phyloP scores from a whole-genome alignment of 92 coral and sea anemone species.

The Zoanthus solanderi region DNA sequence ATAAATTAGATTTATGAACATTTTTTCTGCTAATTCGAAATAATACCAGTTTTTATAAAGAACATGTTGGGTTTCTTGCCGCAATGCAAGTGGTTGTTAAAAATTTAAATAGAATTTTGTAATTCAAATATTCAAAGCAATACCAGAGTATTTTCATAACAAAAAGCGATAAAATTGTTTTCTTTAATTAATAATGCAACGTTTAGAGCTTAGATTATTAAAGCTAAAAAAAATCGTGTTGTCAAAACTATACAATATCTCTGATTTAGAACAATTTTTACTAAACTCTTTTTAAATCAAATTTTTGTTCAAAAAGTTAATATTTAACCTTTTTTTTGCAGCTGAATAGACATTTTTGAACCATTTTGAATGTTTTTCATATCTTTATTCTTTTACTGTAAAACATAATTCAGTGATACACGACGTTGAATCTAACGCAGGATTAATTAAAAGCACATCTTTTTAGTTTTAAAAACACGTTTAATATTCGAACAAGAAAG shows the following conservation, averaged over 20 bases:
- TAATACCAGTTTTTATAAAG: not conserved
- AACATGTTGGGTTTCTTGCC: not conserved
- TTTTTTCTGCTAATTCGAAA: not conserved
- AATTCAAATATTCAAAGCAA: not conserved
- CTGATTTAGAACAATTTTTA: not conserved
- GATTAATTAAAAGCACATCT: too few species aligned
- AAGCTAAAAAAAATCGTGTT: not conserved
- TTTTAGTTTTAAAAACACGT: too few species aligned
- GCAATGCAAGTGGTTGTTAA: not conserved
- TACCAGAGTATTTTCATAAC: not conserved
- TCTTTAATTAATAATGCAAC: conserved; percentile 22
- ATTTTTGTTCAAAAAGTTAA: not conserved
- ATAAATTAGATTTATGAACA: not conserved
- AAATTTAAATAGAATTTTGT: not conserved
- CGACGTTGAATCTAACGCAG: too few species aligned
- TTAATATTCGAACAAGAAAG: too few species aligned
- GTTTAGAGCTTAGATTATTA: not conserved
- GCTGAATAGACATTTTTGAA: not conserved
- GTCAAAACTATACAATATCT: not conserved
- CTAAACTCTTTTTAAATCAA: not conserved
- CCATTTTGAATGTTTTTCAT: not conserved
- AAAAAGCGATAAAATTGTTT: conserved; percentile 1
- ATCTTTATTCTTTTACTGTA: too few species aligned
- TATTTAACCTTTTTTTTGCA: not conserved
- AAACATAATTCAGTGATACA: too few species aligned